phyloP scores from a whole-genome alignment of 35 echinoderm and acorn worm species.

The Chiridota heheva region DNA sequence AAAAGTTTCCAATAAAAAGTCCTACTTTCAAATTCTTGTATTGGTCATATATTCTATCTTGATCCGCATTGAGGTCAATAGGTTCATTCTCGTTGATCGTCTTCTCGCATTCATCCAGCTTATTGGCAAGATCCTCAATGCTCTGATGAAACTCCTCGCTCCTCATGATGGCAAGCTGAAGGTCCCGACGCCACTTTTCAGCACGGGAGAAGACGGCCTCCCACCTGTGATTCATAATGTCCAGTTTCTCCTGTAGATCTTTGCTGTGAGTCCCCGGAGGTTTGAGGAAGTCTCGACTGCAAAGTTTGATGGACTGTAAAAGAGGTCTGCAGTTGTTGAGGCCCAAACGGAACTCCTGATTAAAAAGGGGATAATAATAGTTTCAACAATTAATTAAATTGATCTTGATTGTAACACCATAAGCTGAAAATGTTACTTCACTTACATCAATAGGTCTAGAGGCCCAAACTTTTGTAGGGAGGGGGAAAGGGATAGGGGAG shows the following conservation, averaged over 20 bases:
- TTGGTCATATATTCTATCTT: constrained; percentile 68
- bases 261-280: constrained; percentile 64
- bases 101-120: constrained; percentile 60
- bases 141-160: constrained; percentile 99
- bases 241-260: constrained; percentile 72
- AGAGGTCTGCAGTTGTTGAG: constrained; percentile 79
- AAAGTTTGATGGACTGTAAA: constrained; percentile 88
- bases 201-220: constrained; percentile 68
- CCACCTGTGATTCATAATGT: constrained; percentile 85
- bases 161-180: constrained; percentile 88
- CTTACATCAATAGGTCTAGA: not conserved
- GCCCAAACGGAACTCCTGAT: constrained; percentile 73
- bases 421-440: not conserved
- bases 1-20: too few species aligned
- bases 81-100: constrained; percentile 77
- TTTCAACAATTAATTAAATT: not conserved
- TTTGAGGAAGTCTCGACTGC: constrained; percentile 77
- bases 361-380: not conserved
- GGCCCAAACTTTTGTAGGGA: not conserved
- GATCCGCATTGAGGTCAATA: constrained; percentile 64
- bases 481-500: not conserved
- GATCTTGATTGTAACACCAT: not conserved
- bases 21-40: constrained; percentile 95
- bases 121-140: constrained; percentile 68
- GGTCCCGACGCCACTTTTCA: constrained; percentile 80